Evolutionary conservation across 2,888 invertebrate species (phyloP).

Genomic region (Alloscopus bannaensis): DNA sequence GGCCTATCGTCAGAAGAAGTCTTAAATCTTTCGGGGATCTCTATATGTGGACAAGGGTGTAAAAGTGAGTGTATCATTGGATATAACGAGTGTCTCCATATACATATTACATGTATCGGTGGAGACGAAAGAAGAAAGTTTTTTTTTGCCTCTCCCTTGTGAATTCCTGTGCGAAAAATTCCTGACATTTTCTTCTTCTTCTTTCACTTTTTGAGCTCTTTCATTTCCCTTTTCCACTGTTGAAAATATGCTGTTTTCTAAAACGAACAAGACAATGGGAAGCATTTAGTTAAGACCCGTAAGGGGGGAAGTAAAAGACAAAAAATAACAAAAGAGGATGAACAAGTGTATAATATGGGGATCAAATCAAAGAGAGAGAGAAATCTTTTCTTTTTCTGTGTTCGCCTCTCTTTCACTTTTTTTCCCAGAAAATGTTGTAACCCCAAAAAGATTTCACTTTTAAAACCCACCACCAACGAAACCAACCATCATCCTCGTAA

Average conservation of each 20-base stretch:
- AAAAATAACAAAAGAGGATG: slow-evolving; percentile 11
- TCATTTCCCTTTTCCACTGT: slow-evolving; percentile 50
- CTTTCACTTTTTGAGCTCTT: slow-evolving; percentile 51
- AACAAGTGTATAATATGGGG: slow-evolving; percentile 45
- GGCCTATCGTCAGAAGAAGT: too few relatives aligned
- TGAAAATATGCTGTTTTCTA: slow-evolving; percentile 46
- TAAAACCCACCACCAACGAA: slow-evolving; percentile 38
- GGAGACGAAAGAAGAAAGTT: background rate
- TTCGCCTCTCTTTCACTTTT: too few relatives aligned
- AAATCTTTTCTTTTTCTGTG: background rate
- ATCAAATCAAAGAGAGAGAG: slow-evolving; percentile 44
- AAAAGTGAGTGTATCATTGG: too few relatives aligned
- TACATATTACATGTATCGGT: background rate
- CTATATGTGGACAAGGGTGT: too few relatives aligned
- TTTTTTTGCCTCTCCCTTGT: slow-evolving; percentile 27
- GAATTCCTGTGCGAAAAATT: slow-evolving; percentile 55
- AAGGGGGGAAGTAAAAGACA: background rate
- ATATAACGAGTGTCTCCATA: background rate
- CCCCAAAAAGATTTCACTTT: slow-evolving; percentile 54
- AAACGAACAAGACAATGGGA: slow-evolving; percentile 54
- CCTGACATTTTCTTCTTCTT: slow-evolving; percentile 57
- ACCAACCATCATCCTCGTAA: too few relatives aligned
- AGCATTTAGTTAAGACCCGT: background rate
- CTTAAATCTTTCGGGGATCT: too few relatives aligned
- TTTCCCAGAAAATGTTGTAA: too few relatives aligned